Evolutionary conservation across 1,140 invertebrate genomes (phyloP).

Genomic region (Cotesia vestalis): DNA sequence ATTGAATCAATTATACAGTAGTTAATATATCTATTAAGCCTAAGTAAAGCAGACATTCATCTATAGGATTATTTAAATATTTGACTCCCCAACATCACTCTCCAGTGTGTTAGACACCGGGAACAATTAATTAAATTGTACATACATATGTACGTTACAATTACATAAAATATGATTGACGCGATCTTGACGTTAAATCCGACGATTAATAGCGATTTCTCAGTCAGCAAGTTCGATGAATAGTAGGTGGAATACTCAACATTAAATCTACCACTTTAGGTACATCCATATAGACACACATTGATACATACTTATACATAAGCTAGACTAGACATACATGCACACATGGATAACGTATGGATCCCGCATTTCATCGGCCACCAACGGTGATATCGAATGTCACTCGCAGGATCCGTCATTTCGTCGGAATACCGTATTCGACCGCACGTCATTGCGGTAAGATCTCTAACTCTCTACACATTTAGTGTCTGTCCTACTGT

Average conservation of each 20-base stretch:
- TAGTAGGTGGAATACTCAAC: background rate
- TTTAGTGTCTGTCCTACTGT: conserved; percentile 34
- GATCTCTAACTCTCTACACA: conserved; percentile 52
- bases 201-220: conserved; percentile 36
- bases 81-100: too few relatives aligned
- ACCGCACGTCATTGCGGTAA: conserved; percentile 67
- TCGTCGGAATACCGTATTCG: conserved; percentile 61
- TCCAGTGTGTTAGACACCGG: too few relatives aligned
- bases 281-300: conserved; percentile 3
- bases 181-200: conserved; percentile 2
- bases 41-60: too few relatives aligned
- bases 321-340: conserved; percentile 13
- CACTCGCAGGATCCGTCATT: conserved; percentile 66
- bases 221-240: conserved; percentile 31
- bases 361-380: conserved; percentile 49
- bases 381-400: conserved; percentile 64
- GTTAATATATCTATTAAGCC: too few relatives aligned
- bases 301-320: conserved; percentile 19
- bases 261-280: background rate
- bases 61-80: too few relatives aligned
- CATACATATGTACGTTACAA: too few relatives aligned
- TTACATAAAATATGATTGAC: too few relatives aligned
- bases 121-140: too few relatives aligned
- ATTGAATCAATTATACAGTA: too few relatives aligned
- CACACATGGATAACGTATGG: conserved; percentile 6